Base-by-base conservation (phyloP, 2,113 vertebrate species). In the Anoura caudifer region DNA sequence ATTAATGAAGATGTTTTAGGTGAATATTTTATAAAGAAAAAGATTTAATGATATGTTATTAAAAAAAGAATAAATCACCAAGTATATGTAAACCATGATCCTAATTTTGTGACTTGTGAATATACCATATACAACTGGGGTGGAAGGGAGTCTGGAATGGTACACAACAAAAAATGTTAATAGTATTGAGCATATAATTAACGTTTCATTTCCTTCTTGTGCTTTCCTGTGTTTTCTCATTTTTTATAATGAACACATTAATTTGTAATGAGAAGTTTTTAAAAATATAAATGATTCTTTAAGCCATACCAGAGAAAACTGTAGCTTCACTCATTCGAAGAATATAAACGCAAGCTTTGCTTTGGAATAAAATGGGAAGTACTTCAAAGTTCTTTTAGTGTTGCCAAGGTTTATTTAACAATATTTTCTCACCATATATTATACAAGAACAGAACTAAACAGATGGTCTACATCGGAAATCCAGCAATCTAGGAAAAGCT, bases 371-470 rank as follows among this genome's bases (percentile, higher is more conserved):
- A 96, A 93, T 96, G 97, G 97, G 96, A 98, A 96, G 79, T 97
- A 96, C 95, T 97, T 97, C 95, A 96, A 97, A 90, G 87, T 96
- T 98, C 36, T 79, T 90, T 97, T 81, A 97, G 54, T 95, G 96
- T 94, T 98, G 97, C 97, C 97, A 97, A 98, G 97, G 95, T 98
- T 97, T 98, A 98, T 98, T 98, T 98, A 98, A 98, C 97, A 98
- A 97, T 98, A 98, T 98, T 98, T 98, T 98, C 97, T 98, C 97
- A 98, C 95, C 76, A 98, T 97, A 98, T 96, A 98, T 97, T 97
- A 97, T 97, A 97, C 97, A 97, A 94, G 97, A 98, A 97, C 95
- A 97, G 97, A 97, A 97, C 97, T 96, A 94, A 97, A 96, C 97
- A 98, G 97, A 98, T 98, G 97, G 97, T 95, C 94, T 97, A 95